Base-by-base conservation (phyloP, 2,888 invertebrate species). In the Coleophora flavipennella region DNA sequence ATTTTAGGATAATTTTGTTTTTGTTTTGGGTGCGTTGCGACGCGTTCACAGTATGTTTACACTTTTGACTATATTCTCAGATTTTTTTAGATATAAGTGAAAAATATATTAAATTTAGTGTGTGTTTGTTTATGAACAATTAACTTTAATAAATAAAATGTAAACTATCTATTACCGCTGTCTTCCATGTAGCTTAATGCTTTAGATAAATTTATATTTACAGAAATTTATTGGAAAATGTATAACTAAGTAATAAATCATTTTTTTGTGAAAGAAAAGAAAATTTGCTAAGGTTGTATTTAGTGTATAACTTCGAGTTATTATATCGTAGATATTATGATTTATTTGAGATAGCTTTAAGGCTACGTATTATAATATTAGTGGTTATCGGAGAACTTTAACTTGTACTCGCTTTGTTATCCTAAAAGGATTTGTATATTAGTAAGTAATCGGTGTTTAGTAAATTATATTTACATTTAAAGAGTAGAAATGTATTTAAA, bases 41-140 rank as follows among this genome's bases (percentile, higher is more conserved):
- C 75, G 72, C 75, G 83, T 84, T 83, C 80, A 81, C 20, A 65
- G 80, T 84, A 72, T 65, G 61, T 76, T 78, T 66, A 62, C 53
- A 61, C 60, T 67, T 59, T 74, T 70, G 64, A 67, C 64, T 73
- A 67, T 70, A 63, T 61, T 67, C 67, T 55, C 50, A 50, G 36
- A 50, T 45, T 42, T 46, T 54, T 44, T 39, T 47, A 45, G 35
- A 26, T 20, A 37, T 44, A 44, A 40, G 43, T 43, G 25, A 26
- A 7, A 13, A 27, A 25, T 27, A 26, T 38, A 41, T 46, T 43
- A 47, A 40, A 41, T 34, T 49, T 45, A n/a, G n/a, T 53, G 51
- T 45, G 46, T 48, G 46, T 43, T 42, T 50, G 46, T 41, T 37
- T 39, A 43, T 47, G 42, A 48, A 46, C 37, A 36, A 46, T 41